A percentile compares a stretch with the other conserved stretches of the same genome.
Conservation (phyloP, 2,113 vertebrate species). For the Corapipo altera region DNA sequence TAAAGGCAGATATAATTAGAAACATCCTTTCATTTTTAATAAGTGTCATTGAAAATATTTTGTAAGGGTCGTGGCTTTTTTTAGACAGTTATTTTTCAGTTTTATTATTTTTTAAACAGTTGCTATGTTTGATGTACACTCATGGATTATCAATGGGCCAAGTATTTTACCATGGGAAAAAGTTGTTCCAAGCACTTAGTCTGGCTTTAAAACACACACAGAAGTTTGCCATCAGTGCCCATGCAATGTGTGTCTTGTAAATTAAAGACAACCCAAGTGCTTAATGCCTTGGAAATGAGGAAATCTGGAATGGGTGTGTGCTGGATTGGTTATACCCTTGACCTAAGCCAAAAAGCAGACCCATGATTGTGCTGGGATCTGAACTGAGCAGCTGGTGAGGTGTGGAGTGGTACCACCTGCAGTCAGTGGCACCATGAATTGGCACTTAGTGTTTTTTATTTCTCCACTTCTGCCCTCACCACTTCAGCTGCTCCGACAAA, state of each 20-base stretch:
- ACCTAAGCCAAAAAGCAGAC: not conserved
- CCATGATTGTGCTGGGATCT: rapidly evolving
- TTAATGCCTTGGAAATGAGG: not conserved
- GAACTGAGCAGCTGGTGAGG: not conserved
- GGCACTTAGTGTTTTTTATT: not conserved
- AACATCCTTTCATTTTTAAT: not conserved
- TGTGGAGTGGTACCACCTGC: not conserved
- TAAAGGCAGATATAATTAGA: not conserved
- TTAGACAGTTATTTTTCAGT: not conserved
- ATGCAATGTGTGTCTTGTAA: not conserved
- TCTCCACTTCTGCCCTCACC: not conserved
- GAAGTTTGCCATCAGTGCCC: not conserved
- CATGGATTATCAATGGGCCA: not conserved
- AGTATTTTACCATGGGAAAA: not conserved
- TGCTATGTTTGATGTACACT: not conserved
- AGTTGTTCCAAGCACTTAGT: not conserved
- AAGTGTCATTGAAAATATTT: not conserved
- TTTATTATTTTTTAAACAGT: not conserved
- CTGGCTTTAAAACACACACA: not conserved
- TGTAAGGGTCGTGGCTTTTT: not conserved
- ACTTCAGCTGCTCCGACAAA: not conserved
- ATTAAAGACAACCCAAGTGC: not conserved
- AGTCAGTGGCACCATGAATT: not conserved
- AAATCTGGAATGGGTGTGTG: not conserved
- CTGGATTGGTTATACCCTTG: not conserved